phyloP scores from a whole-genome alignment of 2,888 invertebrate genomes.

The Sycophila texana region DNA sequence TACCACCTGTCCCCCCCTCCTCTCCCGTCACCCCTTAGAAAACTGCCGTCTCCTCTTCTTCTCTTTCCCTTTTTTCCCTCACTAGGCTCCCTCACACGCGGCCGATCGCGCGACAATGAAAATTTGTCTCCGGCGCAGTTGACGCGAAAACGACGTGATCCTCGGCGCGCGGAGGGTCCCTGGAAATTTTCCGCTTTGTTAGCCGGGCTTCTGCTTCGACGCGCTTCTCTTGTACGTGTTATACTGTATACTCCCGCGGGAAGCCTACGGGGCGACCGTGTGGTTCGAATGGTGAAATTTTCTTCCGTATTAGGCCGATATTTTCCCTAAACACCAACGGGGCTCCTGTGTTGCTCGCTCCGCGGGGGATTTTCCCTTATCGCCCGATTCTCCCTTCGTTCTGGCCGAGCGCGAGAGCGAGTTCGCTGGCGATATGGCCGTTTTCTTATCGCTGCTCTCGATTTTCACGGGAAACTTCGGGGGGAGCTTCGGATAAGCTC shows the following conservation, averaged over 20 bases:
- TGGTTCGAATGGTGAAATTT: slow-evolving; percentile 63
- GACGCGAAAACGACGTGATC: slow-evolving; percentile 70
- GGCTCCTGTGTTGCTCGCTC: background rate
- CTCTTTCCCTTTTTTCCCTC: slow-evolving; percentile 8
- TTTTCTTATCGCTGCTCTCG: background rate
- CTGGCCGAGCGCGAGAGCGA: background rate
- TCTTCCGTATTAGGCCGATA: slow-evolving; percentile 69
- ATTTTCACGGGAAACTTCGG: too few relatives aligned
- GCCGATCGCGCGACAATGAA: slow-evolving; percentile 64
- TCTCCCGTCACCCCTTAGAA: background rate
- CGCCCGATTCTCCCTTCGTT: background rate
- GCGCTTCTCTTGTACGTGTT: slow-evolving; percentile 6
- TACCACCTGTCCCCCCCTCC: slow-evolving; percentile 69
- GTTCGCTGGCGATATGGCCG: background rate
- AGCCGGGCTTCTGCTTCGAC: slow-evolving; percentile 20
- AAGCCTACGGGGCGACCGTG: too few relatives aligned
- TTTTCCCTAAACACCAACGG: slow-evolving; percentile 22
- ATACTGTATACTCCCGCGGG: background rate
- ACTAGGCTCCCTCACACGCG: background rate
- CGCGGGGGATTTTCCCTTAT: too few relatives aligned
- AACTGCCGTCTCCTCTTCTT: background rate
- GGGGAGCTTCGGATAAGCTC: too few relatives aligned
- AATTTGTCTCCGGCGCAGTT: slow-evolving; percentile 73
- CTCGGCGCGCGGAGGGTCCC: slow-evolving; percentile 53
- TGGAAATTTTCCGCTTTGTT: too few relatives aligned